phyloP scores from a whole-genome alignment of 1,140 invertebrate species.

The Epicauta chinensis region DNA sequence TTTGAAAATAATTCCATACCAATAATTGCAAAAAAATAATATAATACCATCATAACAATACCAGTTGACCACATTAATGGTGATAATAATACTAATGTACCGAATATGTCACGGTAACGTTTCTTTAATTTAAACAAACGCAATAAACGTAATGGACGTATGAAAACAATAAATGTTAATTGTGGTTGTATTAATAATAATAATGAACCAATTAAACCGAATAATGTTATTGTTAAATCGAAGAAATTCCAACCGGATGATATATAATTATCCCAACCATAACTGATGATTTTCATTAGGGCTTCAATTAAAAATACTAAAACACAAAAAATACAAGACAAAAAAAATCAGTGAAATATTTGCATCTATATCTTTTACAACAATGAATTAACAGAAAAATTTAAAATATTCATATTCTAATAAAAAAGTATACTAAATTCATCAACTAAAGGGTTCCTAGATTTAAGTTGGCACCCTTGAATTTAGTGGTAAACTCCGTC shows the following conservation, averaged over 20 bases:
- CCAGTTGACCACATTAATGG: conserved; percentile 71
- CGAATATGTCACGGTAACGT: conserved; percentile 82
- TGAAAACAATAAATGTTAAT: conserved; percentile 67
- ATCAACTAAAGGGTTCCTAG: too few relatives aligned
- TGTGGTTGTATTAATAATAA: conserved; percentile 58
- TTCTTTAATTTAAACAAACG: conserved; percentile 77
- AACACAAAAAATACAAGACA: conserved; percentile 40
- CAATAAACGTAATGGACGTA: conserved; percentile 58
- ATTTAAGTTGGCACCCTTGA: too few relatives aligned
- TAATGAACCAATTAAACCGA: conserved; percentile 60
- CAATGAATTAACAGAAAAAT: too few relatives aligned
- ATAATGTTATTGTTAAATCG: conserved; percentile 68
- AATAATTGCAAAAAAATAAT: conserved; percentile 88
- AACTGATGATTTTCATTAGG: conserved; percentile 65
- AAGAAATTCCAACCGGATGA: conserved; percentile 83
- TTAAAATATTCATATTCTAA: too few relatives aligned
- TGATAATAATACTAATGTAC: conserved; percentile 75
- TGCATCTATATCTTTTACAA: too few relatives aligned
- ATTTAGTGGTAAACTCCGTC: too few relatives aligned
- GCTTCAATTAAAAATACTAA: conserved; percentile 72
- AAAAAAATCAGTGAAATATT: too few relatives aligned
- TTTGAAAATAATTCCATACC: conserved; percentile 84
- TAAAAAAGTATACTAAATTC: too few relatives aligned
- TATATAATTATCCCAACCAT: conserved; percentile 66
- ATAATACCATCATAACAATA: conserved; percentile 78